Evolutionary conservation across 37 sponge, comb jelly and placozoan species (phyloP).

Genomic region (Halisarca cf. caerulea): DNA sequence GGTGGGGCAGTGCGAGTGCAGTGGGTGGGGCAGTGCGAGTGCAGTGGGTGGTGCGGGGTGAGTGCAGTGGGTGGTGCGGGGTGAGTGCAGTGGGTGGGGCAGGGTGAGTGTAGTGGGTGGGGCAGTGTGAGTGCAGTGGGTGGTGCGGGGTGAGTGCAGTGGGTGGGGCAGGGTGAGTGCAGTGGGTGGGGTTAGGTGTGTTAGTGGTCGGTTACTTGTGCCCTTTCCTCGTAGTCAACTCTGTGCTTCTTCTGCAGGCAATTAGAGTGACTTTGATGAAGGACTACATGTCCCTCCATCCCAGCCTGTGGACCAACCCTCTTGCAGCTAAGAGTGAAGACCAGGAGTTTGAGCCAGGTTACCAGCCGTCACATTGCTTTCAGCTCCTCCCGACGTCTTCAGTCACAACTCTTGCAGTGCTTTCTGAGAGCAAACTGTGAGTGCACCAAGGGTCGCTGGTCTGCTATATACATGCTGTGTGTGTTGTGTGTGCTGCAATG

Average conservation of each 20-base stretch:
- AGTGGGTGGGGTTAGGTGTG: no score
- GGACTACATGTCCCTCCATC: conserved; percentile 29
- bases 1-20: neutral
- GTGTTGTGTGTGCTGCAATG: neutral
- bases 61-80: no score
- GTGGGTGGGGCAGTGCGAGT: neutral
- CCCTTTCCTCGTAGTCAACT: neutral
- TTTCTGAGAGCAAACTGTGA: conserved; percentile 70
- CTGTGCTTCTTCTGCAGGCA: neutral
- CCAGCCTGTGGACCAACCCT: conserved; percentile 59
- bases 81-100: no score
- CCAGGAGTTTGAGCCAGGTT: conserved; percentile 73
- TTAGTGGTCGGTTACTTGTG: no score
- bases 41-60: no score
- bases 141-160: no score
- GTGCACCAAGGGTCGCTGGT: no score
- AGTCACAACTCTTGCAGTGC: conserved; percentile 63
- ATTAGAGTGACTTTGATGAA: conserved; percentile 2
- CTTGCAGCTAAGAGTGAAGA: conserved; percentile 49
- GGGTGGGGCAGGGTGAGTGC: neutral
- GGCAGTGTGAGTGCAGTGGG: no score
- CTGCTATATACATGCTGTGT: no score
- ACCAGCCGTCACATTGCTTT: conserved; percentile 65
- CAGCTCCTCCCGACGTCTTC: conserved; percentile 69
- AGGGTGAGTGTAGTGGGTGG: no score